These are phyloP conservation scores for Acanthaster planci DNA, from an alignment of 35 echinoderm and acorn worm genomes.

Conservation along the genomic window DNA sequence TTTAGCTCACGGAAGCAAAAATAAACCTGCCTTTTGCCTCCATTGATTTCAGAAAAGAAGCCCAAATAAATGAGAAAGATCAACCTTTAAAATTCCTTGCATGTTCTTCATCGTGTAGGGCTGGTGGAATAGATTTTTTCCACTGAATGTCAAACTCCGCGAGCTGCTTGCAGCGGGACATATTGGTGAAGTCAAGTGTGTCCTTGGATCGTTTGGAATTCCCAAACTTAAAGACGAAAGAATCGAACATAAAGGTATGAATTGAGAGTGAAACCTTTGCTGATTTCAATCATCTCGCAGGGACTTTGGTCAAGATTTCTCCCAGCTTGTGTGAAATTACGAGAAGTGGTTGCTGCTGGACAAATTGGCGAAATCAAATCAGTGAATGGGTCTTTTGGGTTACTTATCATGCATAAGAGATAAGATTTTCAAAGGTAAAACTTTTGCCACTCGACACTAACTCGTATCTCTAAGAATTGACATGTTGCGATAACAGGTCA, in stretches of 20 bases:
- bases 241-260: not conserved
- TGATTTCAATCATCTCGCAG: not conserved
- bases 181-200: slow-evolving; percentile 24
- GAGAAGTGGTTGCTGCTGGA: not conserved
- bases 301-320: not conserved
- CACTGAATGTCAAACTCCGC: slow-evolving; percentile 12
- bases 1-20: not conserved
- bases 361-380: not conserved
- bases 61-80: not conserved
- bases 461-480: not conserved
- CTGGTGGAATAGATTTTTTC: slow-evolving; percentile 34
- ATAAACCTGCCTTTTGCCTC: not conserved
- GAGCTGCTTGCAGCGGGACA: slow-evolving; percentile 7
- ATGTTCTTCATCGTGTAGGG: not conserved
- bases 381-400: not conserved
- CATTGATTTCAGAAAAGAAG: not conserved
- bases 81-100: not conserved
- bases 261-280: not conserved
- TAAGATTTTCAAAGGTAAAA: too few species aligned
- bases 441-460: too few species aligned
- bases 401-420: too few species aligned
- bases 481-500: not conserved
- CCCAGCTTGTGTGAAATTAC: not conserved
- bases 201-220: slow-evolving; percentile 5
- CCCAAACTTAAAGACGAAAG: not conserved